Evolutionary conservation across 1,140 invertebrate genomes (phyloP), one percentile per base, ranked within the genome.

Genomic region (Drosophila pectinifera): DNA sequence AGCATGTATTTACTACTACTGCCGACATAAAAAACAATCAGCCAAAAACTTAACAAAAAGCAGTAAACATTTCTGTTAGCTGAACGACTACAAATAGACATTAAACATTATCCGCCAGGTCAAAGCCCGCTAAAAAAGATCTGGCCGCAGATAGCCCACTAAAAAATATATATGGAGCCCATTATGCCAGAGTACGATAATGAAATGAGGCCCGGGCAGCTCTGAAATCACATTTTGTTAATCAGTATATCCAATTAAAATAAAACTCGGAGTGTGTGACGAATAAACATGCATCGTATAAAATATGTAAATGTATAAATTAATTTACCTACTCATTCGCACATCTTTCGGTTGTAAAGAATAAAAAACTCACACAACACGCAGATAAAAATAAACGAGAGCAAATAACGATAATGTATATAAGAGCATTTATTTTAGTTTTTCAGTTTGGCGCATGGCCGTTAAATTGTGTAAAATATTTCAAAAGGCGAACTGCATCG

Each of bases 311-410:
- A 80, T 84, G 68, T 84, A 78, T 84, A 89, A 78, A 89, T 74
- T 80, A 78, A 88, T 88, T 89, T 63, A 78, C 73, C 68, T 72
- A 80, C 82, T 88, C 73, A 84, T 74, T 83, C 72, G 76, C 84
- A 88, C 73, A 63, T 83, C 75, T 75, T 89, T 89, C 62, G 83
- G 80, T 76, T 88, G 75, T 83, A 74, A 89, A 74, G 53, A 75
- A 73, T 36, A 54, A 80, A 73, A 63, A 77, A 64, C 51, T 63
- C 48, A 75, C 28, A 79, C 62, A 42, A 58, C 46, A 58, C 49
- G 18, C 31, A 51, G 59, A 59, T 62, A 48, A 42, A 73, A 48
- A 73, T 51, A 51, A 75, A 70, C 38, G 51, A 80, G 58, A 80
- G 59, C 54, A 53, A 69, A 76, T 69, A 81, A 81, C 49, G 48